phyloP scores from a whole-genome alignment of 2,888 invertebrate genomes.

The Drosophila paramelanica region DNA sequence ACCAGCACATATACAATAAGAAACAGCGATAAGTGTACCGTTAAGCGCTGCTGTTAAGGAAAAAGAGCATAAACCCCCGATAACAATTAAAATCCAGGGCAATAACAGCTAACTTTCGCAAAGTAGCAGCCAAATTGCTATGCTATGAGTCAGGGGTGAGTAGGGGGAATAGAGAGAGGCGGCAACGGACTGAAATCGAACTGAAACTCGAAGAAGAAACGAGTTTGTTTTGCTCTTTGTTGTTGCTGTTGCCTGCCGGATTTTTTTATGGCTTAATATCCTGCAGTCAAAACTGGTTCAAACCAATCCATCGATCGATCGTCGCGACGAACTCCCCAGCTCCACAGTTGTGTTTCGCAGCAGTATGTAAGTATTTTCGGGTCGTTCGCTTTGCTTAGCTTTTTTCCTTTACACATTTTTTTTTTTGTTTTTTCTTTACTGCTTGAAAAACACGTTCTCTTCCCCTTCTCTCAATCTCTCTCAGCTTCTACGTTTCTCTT shows the following conservation, averaged over 20 bases:
- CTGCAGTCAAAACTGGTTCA: conserved; percentile 76
- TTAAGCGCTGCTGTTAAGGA: conserved; percentile 60
- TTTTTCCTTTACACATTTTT: conserved; percentile 8
- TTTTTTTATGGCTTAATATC: conserved; percentile 73
- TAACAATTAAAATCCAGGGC: conserved; percentile 72
- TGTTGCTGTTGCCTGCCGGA: conserved; percentile 31
- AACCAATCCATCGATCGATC: conserved; percentile 54
- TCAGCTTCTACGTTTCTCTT: conserved; percentile 18
- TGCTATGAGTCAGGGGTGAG: neutral
- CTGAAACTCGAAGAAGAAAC: conserved; percentile 52
- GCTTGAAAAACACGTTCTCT: conserved; percentile 53
- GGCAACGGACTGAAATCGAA: conserved; percentile 23
- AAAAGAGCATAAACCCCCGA: conserved; percentile 56
- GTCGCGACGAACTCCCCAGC: conserved; percentile 28
- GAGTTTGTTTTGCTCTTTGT: conserved; percentile 38
- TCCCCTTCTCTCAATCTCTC: neutral
- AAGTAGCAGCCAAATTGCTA: conserved; percentile 30
- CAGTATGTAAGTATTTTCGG: conserved; percentile 41
- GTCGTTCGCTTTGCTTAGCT: conserved; percentile 42
- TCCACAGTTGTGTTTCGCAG: conserved; percentile 26
- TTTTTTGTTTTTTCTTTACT: conserved; percentile 6
- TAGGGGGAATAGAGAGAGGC: conserved; percentile 1
- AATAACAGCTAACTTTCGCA: conserved; percentile 43
- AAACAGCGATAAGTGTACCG: conserved; percentile 56
- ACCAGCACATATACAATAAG: neutral